Conservation (phyloP, 1,140 invertebrate species). For the Belonocnema kinseyi region DNA sequence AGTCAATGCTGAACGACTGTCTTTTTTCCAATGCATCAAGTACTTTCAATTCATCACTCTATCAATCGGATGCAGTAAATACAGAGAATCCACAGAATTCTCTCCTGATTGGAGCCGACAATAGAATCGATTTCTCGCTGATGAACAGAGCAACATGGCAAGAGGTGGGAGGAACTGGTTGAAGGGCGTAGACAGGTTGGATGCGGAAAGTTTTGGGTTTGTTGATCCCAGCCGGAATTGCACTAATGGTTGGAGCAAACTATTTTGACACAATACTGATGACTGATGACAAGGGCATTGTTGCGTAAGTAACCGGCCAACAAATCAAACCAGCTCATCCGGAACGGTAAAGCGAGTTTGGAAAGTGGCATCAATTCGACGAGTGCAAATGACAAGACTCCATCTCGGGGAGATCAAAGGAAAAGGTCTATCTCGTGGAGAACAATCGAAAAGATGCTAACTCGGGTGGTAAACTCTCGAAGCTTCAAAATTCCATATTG, state of each 20-base stretch:
- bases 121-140: conserved; percentile 25
- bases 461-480: too few species aligned
- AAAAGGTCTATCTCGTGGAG: too few species aligned
- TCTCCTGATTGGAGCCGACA: conserved; percentile 9
- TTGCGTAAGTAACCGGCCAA: background rate
- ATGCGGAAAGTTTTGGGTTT: background rate
- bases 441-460: too few species aligned
- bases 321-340: background rate
- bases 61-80: background rate
- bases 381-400: too few species aligned
- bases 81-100: background rate
- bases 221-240: background rate
- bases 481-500: too few species aligned
- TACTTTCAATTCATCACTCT: background rate
- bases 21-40: too few species aligned
- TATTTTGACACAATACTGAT: background rate
- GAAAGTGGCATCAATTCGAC: too few species aligned
- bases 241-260: background rate
- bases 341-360: background rate
- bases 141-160: background rate
- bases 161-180: background rate
- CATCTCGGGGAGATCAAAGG: too few species aligned
- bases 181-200: background rate
- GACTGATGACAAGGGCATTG: background rate
- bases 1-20: too few species aligned